A percentile compares a stretch with the other conserved stretches of the same genome.
These are phyloP conservation scores for Xenopus borealis DNA, from an alignment of 2,113 vertebrate genomes.

Conservation along the genomic window DNA sequence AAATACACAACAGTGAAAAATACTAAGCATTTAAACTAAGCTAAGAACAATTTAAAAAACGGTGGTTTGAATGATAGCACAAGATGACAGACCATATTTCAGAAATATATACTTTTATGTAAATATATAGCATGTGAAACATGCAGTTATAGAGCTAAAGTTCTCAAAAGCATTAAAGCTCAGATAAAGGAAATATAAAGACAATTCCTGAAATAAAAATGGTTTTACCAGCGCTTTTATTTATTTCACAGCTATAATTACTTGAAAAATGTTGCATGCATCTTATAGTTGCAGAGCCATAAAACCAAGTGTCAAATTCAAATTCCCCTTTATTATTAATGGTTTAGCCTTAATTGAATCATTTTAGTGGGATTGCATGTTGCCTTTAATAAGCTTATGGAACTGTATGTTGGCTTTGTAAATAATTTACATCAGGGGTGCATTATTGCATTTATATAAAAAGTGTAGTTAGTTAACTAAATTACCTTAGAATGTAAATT, in stretches of 20 bases:
- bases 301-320: too few species aligned
- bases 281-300: too few species aligned
- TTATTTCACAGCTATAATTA: not conserved
- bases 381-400: too few species aligned
- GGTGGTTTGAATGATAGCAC: slow-evolving; percentile 20
- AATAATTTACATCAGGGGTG: too few species aligned
- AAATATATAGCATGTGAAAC: slow-evolving; percentile 4
- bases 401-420: too few species aligned
- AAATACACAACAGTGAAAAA: slow-evolving; percentile 68
- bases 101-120: slow-evolving; percentile 15
- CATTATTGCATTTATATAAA: too few species aligned
- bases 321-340: too few species aligned
- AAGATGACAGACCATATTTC: not conserved
- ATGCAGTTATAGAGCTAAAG: not conserved
- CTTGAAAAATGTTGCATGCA: not conserved
- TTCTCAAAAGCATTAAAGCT: not conserved
- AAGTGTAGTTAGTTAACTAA: too few species aligned
- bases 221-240: not conserved
- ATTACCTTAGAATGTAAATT: too few species aligned
- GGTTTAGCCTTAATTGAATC: too few species aligned
- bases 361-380: too few species aligned
- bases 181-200: not conserved
- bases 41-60: slow-evolving; percentile 63
- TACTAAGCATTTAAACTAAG: slow-evolving; percentile 70
- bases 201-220: not conserved